phyloP scores from a whole-genome alignment of 2,113 vertebrate genomes.

The Pangasianodon hypophthalmus region DNA sequence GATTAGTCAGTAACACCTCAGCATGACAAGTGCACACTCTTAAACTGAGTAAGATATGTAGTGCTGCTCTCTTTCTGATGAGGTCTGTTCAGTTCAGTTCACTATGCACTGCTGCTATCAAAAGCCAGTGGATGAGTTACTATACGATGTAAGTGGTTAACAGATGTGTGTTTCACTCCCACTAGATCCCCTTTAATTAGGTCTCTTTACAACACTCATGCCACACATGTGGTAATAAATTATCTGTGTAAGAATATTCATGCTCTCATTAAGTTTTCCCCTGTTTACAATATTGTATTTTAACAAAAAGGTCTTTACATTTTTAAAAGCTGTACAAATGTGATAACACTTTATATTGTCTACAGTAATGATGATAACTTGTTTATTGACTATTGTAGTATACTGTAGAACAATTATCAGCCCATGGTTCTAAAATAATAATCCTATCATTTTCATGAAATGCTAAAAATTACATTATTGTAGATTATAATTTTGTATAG shows the following conservation, averaged over 20 bases:
- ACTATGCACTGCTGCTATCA: background rate
- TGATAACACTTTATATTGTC: background rate
- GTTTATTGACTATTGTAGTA: background rate
- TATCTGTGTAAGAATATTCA: background rate
- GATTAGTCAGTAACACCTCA: constrained; percentile 51
- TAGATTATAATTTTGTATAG: background rate
- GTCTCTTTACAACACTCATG: background rate
- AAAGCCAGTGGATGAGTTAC: background rate
- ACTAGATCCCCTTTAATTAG: background rate
- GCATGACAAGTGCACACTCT: constrained; percentile 23
- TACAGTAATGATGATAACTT: background rate
- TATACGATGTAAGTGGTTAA: background rate
- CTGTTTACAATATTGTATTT: background rate
- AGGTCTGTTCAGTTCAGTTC: background rate
- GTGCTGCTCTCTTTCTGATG: background rate
- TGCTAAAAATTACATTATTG: background rate
- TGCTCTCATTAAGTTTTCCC: background rate
- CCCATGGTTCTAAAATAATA: background rate
- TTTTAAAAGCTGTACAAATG: background rate
- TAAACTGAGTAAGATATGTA: constrained; percentile 50
- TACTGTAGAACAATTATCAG: background rate
- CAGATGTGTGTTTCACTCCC: background rate
- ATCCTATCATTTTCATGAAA: background rate
- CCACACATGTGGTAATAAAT: background rate
- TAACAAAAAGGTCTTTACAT: background rate